phyloP scores from a whole-genome alignment of 2,797 vertebrate genomes.

The Notolepis coatsorum region DNA sequence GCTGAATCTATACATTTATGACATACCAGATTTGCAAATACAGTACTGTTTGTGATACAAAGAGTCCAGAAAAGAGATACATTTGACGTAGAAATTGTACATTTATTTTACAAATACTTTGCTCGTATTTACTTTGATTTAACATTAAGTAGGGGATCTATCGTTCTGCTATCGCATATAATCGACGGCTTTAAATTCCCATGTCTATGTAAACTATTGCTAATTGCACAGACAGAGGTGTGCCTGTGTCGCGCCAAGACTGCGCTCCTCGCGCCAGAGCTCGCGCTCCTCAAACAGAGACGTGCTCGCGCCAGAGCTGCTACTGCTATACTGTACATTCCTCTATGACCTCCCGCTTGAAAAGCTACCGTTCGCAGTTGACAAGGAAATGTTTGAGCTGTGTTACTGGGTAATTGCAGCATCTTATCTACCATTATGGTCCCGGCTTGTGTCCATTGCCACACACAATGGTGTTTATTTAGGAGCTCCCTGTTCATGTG shows the following conservation, averaged over 20 bases:
- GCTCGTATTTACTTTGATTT: slow-evolving; percentile 23
- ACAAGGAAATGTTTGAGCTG: slow-evolving; percentile 28
- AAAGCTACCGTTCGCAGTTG: not conserved
- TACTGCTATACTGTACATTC: slow-evolving; percentile 62
- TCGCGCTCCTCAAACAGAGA: slow-evolving; percentile 53
- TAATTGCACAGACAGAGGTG: slow-evolving; percentile 64
- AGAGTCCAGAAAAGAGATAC: too few species aligned
- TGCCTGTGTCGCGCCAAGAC: not conserved
- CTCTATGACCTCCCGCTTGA: slow-evolving; percentile 37
- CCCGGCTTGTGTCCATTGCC: slow-evolving; percentile 15
- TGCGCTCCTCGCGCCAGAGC: slow-evolving; percentile 39
- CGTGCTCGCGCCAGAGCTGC: slow-evolving; percentile 39
- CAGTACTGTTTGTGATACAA: too few species aligned
- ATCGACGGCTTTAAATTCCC: slow-evolving; percentile 54
- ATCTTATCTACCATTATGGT: slow-evolving; percentile 35
- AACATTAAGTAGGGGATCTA: slow-evolving; percentile 11
- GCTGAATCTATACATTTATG: too few species aligned
- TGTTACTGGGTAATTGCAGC: slow-evolving; percentile 36
- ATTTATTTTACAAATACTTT: too few species aligned
- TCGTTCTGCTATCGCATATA: slow-evolving; percentile 24
- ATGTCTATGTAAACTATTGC: slow-evolving; percentile 65
- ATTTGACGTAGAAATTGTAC: too few species aligned
- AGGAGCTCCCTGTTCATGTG: slow-evolving; percentile 26
- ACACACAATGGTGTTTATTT: slow-evolving; percentile 40
- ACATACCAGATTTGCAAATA: too few species aligned